Conservation (phyloP, 2,888 invertebrate species). For the Drosophila fulvimacula region DNA sequence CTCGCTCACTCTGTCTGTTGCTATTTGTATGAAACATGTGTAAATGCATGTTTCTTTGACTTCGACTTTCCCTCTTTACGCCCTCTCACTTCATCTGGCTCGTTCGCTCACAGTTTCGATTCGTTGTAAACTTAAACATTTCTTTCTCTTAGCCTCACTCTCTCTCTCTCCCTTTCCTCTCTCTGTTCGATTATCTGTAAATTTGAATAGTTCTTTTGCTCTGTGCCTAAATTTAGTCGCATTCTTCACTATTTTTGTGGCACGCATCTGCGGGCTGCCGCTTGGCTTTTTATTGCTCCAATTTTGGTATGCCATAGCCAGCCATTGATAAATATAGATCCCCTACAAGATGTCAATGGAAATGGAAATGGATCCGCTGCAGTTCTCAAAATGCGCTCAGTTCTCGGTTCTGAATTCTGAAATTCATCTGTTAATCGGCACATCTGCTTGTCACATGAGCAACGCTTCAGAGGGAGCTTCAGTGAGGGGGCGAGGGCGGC, state of each 20-base stretch:
- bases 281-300: conserved; percentile 73
- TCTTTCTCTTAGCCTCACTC: conserved; percentile 7
- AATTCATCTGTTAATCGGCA: conserved; percentile 80
- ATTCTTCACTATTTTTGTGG: conserved; percentile 70
- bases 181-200: conserved; percentile 24
- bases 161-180: not conserved
- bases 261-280: conserved; percentile 64
- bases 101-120: conserved; percentile 4
- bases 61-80: not conserved
- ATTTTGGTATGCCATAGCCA: conserved; percentile 69
- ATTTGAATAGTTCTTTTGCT: conserved; percentile 48
- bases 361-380: conserved; percentile 28
- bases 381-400: conserved; percentile 5
- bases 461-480: conserved; percentile 1
- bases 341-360: conserved; percentile 52
- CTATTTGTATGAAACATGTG: conserved; percentile 68
- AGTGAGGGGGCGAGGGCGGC: not conserved
- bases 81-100: not conserved
- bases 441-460: conserved; percentile 79
- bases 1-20: conserved; percentile 23
- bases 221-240: conserved; percentile 72
- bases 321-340: conserved; percentile 77
- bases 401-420: conserved; percentile 13
- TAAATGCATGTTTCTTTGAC: conserved; percentile 54
- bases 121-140: conserved; percentile 19